A percentile compares a stretch with the other conserved stretches of the same genome.
These are phyloP conservation scores for Manis javanica DNA, from an alignment of 2,797 vertebrate genomes.

Conservation along the genomic window DNA sequence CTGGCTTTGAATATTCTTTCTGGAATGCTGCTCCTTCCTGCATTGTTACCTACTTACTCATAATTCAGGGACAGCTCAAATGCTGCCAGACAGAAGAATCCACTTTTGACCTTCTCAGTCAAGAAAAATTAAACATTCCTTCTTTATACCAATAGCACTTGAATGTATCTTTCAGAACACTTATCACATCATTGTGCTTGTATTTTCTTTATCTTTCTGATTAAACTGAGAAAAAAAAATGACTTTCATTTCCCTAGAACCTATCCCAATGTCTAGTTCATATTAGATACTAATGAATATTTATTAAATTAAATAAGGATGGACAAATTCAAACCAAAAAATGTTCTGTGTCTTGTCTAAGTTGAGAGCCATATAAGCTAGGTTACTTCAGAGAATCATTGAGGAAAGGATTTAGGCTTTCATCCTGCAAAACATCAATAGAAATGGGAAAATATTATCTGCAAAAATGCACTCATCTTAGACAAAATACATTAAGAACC, in stretches of 20 bases:
- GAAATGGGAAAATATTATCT: background rate
- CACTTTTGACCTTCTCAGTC: background rate
- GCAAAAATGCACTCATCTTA: background rate
- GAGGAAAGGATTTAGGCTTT: background rate
- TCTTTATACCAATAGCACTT: background rate
- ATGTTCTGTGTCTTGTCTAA: background rate
- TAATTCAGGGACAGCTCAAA: background rate
- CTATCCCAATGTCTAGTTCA: background rate
- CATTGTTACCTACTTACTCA: background rate
- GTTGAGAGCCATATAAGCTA: background rate
- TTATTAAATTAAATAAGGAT: constrained; percentile 34
- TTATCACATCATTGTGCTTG: background rate
- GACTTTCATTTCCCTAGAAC: background rate
- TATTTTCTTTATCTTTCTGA: background rate
- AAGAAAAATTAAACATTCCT: background rate
- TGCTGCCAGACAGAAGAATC: background rate
- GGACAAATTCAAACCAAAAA: constrained; percentile 26
- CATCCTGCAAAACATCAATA: background rate
- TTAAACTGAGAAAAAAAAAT: background rate
- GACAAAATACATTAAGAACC: background rate
- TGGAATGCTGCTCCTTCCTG: background rate
- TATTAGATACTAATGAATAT: constrained; percentile 10
- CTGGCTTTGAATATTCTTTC: background rate
- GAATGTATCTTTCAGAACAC: background rate
- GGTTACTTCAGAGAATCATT: background rate